Conservation (phyloP, 2,797 vertebrate species). For the Lithobates pipiens region DNA sequence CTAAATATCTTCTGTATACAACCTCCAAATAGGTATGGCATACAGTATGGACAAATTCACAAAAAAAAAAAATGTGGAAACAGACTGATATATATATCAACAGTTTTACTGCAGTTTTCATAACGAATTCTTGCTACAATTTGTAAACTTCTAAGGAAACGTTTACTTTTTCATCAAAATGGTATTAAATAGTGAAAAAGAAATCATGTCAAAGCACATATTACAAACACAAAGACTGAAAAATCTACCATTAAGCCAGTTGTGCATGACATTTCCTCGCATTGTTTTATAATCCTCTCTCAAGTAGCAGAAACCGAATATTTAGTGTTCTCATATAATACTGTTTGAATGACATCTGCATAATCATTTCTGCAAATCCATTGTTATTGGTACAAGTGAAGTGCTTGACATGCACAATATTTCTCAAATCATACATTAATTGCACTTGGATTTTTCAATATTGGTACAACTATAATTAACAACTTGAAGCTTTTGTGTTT, state of each 20-base stretch:
- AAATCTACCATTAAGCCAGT: neutral
- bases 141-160: neutral
- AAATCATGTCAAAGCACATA: neutral
- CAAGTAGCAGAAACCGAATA: slow-evolving; percentile 3
- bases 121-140: neutral
- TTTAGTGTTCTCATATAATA: slow-evolving; percentile 19
- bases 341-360: slow-evolving; percentile 30
- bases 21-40: no score
- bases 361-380: slow-evolving; percentile 12
- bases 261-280: neutral
- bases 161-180: neutral
- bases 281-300: neutral
- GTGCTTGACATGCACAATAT: slow-evolving; percentile 5
- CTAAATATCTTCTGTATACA: no score
- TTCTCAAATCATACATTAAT: slow-evolving; percentile 29
- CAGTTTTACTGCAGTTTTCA: neutral
- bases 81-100: neutral
- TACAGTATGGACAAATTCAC: no score
- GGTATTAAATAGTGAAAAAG: neutral
- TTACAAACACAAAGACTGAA: neutral
- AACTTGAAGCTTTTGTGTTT: neutral
- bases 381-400: slow-evolving; percentile 32
- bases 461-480: slow-evolving; percentile 9
- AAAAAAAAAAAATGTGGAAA: neutral
- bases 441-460: slow-evolving; percentile 20